Evolutionary conservation across 2,888 invertebrate species (phyloP).

Genomic region (Apotomis capreana): DNA sequence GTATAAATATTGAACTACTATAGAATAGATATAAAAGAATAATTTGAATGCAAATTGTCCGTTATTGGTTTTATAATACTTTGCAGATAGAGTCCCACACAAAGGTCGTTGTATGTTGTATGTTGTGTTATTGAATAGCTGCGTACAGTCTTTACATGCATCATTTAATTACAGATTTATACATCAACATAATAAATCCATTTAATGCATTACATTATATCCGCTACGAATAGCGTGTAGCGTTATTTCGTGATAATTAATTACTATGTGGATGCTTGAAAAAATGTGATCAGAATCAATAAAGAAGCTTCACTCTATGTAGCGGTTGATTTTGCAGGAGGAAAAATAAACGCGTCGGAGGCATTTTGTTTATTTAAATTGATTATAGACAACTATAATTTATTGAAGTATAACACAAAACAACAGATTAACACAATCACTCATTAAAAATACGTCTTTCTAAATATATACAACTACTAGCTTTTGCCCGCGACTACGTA

Average conservation of each 20-base stretch:
- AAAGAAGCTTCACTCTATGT: constrained; percentile 10
- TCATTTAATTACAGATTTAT: constrained; percentile 15
- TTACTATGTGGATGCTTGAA: constrained; percentile 1
- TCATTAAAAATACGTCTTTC: too few relatives aligned
- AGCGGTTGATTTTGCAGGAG: background rate
- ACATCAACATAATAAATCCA: constrained; percentile 14
- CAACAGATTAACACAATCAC: too few relatives aligned
- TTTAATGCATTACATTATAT: constrained; percentile 14
- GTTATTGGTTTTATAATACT: too few relatives aligned
- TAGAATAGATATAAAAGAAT: too few relatives aligned
- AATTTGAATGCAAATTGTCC: too few relatives aligned
- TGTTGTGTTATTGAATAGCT: background rate
- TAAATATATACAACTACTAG: too few relatives aligned
- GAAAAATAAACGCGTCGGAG: background rate
- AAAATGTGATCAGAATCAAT: constrained; percentile 34
- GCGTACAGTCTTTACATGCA: background rate
- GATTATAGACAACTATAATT: too few relatives aligned
- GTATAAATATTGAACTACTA: too few relatives aligned
- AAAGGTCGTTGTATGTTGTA: background rate
- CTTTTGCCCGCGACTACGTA: too few relatives aligned
- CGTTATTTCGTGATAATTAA: constrained; percentile 17
- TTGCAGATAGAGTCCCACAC: too few relatives aligned
- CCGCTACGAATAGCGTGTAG: constrained; percentile 1
- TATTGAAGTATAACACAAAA: too few relatives aligned
- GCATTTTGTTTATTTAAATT: too few relatives aligned